Conservation (phyloP, 1,140 invertebrate genomes). For the Ptiloglossa arizonensis region DNA sequence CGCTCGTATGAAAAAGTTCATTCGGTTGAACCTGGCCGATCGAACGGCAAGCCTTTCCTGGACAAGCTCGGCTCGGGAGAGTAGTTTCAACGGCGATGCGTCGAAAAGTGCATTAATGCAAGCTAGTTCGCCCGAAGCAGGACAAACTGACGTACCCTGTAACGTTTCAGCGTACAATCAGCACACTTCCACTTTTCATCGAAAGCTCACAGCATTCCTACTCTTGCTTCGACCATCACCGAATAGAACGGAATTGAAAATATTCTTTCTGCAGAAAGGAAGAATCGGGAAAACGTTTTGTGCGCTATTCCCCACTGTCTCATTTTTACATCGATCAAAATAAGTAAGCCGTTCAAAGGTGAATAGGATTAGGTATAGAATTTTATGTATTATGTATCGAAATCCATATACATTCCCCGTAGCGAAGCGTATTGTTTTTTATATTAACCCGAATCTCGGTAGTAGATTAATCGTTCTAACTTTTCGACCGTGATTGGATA, state of each 20-base stretch:
- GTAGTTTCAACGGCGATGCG: constrained; percentile 26
- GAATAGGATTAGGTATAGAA: too few species aligned
- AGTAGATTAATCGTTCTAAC: too few species aligned
- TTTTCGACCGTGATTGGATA: too few species aligned
- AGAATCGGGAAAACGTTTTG: not conserved
- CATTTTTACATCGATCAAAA: not conserved
- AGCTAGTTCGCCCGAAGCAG: constrained; percentile 9
- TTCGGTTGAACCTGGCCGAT: not conserved
- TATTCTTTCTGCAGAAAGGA: not conserved
- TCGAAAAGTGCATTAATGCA: constrained; percentile 22
- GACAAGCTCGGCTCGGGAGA: not conserved
- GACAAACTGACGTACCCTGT: constrained; percentile 1
- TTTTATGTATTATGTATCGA: not conserved
- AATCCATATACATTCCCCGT: not conserved
- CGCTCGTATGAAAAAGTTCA: not conserved
- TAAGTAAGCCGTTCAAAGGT: too few species aligned
- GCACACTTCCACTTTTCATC: not conserved
- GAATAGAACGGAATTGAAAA: not conserved
- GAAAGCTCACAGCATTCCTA: not conserved
- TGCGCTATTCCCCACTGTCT: not conserved
- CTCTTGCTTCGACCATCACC: too few species aligned
- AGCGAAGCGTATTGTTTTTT: too few species aligned
- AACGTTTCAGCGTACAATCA: not conserved
- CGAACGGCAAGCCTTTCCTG: too few species aligned
- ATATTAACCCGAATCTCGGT: too few species aligned